Percentiles rank a stretch among this genome's conserved stretches.
These are phyloP conservation scores for Selenia dentaria DNA, from an alignment of 2,888 invertebrate species.

Conservation along the genomic window DNA sequence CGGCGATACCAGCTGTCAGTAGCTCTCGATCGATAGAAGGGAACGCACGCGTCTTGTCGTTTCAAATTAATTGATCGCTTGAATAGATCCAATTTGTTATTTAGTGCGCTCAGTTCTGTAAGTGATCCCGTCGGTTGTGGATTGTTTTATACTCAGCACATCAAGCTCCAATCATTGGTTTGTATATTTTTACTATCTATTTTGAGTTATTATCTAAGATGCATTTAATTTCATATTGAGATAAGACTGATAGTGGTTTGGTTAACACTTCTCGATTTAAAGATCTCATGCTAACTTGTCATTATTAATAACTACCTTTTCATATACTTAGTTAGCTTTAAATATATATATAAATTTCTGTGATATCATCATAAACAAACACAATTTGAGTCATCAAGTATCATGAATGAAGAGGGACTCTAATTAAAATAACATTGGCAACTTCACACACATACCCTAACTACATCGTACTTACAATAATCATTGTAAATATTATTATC, in stretches of 20 bases:
- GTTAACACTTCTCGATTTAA: constrained; percentile 33
- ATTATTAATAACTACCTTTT: too few species aligned
- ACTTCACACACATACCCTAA: constrained; percentile 26
- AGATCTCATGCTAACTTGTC: too few species aligned
- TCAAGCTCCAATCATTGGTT: constrained; percentile 37
- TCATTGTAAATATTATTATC: constrained; percentile 56
- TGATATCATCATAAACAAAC: constrained; percentile 42
- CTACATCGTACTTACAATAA: constrained; percentile 31
- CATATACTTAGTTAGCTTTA: too few species aligned
- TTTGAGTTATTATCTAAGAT: constrained; percentile 42
- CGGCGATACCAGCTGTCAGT: constrained; percentile 71
- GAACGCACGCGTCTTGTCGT: constrained; percentile 41
- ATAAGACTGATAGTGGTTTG: constrained; percentile 74
- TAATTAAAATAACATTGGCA: constrained; percentile 43
- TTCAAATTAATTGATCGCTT: constrained; percentile 57
- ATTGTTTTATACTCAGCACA: constrained; percentile 36
- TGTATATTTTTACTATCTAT: constrained; percentile 36
- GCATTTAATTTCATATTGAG: constrained; percentile 49
- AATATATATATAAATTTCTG: constrained; percentile 16
- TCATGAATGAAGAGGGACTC: constrained; percentile 38
- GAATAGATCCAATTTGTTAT: constrained; percentile 55
- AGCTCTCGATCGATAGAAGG: constrained; percentile 70
- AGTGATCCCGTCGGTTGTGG: constrained; percentile 39
- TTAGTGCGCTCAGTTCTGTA: constrained; percentile 42
- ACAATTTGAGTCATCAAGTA: constrained; percentile 45